A percentile compares a stretch with the other conserved stretches of the same genome.
Conservation (phyloP, 2,113 vertebrate species). For the Rhinogobius similis region DNA sequence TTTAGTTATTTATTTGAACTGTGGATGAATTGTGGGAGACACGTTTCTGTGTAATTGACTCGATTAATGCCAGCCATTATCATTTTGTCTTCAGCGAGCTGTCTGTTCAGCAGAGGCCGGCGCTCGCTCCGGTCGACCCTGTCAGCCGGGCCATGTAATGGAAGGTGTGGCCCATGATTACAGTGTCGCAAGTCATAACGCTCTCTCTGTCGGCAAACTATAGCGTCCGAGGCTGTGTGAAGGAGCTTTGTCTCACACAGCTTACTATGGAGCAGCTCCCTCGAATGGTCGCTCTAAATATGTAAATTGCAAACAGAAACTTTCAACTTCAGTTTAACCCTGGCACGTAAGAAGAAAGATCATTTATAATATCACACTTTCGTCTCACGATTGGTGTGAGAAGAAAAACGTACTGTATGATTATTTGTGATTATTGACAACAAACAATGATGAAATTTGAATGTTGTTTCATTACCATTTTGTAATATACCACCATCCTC, state of each 20-base stretch:
- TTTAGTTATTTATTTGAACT: slow-evolving; percentile 61
- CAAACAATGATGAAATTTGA: no score
- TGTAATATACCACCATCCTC: no score
- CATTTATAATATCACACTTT: neutral
- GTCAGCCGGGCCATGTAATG: slow-evolving; percentile 71
- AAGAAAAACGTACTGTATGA: neutral
- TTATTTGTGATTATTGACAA: neutral
- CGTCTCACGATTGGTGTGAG: no score
- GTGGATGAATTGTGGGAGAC: slow-evolving; percentile 68
- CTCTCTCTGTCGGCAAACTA: slow-evolving; percentile 52
- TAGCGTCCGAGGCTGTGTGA: slow-evolving; percentile 49
- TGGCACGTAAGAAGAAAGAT: neutral
- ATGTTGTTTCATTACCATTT: no score
- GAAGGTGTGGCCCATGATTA: slow-evolving; percentile 76
- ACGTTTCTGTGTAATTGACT: slow-evolving; percentile 70
- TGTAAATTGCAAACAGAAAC: slow-evolving; percentile 23
- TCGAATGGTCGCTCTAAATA: slow-evolving; percentile 13
- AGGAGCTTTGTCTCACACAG: slow-evolving; percentile 22
- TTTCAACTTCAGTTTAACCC: slow-evolving; percentile 28
- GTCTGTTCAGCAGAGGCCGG: slow-evolving; percentile 54
- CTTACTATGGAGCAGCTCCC: slow-evolving; percentile 5
- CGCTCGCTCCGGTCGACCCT: slow-evolving; percentile 57
- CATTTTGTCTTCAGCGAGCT: slow-evolving; percentile 62
- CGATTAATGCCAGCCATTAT: slow-evolving; percentile 76
- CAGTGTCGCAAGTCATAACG: slow-evolving; percentile 75